Evolutionary conservation across 2,797 vertebrate species (phyloP).

Genomic region (Bradypus variegatus): DNA sequence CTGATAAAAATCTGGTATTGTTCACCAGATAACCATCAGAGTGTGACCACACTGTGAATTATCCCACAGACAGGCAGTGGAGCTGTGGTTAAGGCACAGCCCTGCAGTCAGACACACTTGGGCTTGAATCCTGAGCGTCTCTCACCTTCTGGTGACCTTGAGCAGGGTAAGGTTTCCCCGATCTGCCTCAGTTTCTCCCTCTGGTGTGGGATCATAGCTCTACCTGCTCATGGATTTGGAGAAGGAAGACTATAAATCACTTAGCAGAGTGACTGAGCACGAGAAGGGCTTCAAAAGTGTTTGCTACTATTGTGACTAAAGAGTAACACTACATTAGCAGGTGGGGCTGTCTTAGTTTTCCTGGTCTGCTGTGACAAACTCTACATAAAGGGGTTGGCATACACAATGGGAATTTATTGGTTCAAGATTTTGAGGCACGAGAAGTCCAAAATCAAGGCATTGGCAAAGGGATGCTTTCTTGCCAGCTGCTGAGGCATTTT

Average conservation of each 20-base stretch:
- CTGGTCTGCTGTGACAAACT: too few species aligned
- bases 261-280: background rate
- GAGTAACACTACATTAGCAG: too few species aligned
- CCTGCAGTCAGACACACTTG: background rate
- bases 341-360: too few species aligned
- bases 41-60: too few species aligned
- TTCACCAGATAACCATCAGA: background rate
- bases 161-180: background rate
- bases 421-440: too few species aligned
- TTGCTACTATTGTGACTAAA: background rate
- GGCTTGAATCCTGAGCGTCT: background rate
- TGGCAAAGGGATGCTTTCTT: too few species aligned
- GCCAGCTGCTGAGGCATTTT: too few species aligned
- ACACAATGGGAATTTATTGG: too few species aligned
- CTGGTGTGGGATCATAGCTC: background rate
- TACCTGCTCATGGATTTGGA: too few species aligned
- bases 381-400: too few species aligned
- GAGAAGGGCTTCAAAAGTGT: background rate
- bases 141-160: background rate
- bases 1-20: background rate
- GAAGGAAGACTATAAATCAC: too few species aligned
- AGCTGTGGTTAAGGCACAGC: background rate
- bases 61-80: fast-evolving
- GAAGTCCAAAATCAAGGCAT: too few species aligned
- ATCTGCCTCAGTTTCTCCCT: background rate